Base-by-base conservation (phyloP, 2,113 vertebrate genomes). In the Lagopus leucura region DNA sequence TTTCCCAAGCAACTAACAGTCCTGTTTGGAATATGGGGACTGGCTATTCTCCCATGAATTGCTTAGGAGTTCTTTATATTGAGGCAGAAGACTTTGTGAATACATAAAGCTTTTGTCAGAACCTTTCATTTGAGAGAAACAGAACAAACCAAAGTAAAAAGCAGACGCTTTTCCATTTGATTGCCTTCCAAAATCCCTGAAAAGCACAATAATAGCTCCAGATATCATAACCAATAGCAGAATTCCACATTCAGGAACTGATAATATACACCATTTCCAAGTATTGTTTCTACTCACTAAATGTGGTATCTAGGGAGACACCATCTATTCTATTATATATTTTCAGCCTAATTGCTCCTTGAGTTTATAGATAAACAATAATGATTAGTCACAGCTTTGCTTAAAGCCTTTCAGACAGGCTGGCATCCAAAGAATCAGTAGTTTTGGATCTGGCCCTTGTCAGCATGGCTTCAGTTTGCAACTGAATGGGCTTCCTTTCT, bases 381-480 rank as follows among this genome's bases (percentile, higher is more conserved):
- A 27, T 43, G 43, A 82, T 69, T 69, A 74, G 55, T 50, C 22
- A n/a, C 2, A 10, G 66, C 63, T 75, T 11, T 19, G 48, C 67
- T 83, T 71, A 11, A 55, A 75, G 34, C 45, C 34, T 47, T 85
- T 57, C 38, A 67, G 57, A 40, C 43, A 86, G 86, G 47, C 82
- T 79, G 60, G 7, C 22, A 43, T 47, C 42, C 38, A 61, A 4
- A 58, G 32, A 79, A 50, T 82, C 19, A 52, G 70, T 50, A n/a
- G n/a, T 6, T 48, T 65, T 86, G 93, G 86, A 11, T 34, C 22
- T 4, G 36, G 28, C 40, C 67, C 32, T 43, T 67, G 38, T 40
- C 67, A 89, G 82, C 76, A 82, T 86, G 88, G 89, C 89, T 93
- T 93, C 69, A 48, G 22, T 24, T 80, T 63, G 76, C 71, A 72